Conservation (phyloP, 2,113 vertebrate genomes). For the Anoplopoma fimbria region DNA sequence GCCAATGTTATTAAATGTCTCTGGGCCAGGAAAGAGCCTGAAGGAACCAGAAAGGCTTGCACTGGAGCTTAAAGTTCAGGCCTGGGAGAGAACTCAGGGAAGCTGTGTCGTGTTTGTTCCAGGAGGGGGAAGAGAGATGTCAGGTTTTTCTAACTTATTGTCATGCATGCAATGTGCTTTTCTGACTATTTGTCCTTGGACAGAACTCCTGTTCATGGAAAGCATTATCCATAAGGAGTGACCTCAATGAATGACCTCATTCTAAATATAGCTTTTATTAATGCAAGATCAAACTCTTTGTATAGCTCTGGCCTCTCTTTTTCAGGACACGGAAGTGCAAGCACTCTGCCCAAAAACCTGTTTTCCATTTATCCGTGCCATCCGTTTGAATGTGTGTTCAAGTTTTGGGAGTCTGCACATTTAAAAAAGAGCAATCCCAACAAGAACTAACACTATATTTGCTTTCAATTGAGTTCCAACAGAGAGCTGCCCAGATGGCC, state of each 20-base stretch:
- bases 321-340: constrained; percentile 45
- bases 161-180: not conserved
- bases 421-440: constrained; percentile 57
- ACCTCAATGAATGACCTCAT: constrained; percentile 61
- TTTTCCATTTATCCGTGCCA: constrained; percentile 70
- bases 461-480: constrained; percentile 69
- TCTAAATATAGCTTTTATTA: constrained; percentile 54
- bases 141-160: constrained; percentile 1
- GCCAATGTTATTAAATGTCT: not conserved
- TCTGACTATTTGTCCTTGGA: not conserved
- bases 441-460: constrained; percentile 74
- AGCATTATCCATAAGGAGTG: constrained; percentile 31
- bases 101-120: not conserved
- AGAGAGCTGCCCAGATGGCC: constrained; percentile 77
- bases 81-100: not conserved
- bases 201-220: not conserved
- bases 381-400: constrained; percentile 67
- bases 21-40: not conserved
- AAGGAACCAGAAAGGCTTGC: not conserved
- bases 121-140: not conserved
- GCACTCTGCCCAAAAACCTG: constrained; percentile 42
- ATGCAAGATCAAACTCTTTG: constrained; percentile 43
- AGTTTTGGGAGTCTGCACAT: constrained; percentile 51
- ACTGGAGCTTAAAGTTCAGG: constrained; percentile 3
- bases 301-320: constrained; percentile 40